These are phyloP conservation scores for Iselma pallidipennis DNA, from an alignment of 2,888 invertebrate genomes.

Conservation along the genomic window DNA sequence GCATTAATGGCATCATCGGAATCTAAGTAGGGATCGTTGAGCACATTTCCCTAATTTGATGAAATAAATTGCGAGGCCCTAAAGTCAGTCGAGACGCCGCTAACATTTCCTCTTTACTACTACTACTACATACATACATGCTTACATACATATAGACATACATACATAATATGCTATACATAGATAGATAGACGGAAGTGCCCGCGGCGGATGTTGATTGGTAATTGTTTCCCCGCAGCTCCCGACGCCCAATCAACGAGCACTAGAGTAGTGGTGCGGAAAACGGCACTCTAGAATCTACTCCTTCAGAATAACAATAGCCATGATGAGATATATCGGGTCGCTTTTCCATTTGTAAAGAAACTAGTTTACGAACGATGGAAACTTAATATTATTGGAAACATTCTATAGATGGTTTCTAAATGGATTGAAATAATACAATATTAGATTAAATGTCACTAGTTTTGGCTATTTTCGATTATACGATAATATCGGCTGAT, in stretches of 20 bases:
- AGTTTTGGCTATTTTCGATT: background rate
- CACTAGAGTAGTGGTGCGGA: conserved; percentile 54
- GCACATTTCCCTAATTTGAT: conserved; percentile 51
- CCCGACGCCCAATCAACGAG: conserved; percentile 53
- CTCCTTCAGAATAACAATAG: conserved; percentile 55
- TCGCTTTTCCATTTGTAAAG: background rate
- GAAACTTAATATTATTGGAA: conserved; percentile 19
- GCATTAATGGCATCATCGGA: conserved; percentile 43
- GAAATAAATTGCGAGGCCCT: conserved; percentile 45
- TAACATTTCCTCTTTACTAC: conserved; percentile 22
- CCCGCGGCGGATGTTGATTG: conserved; percentile 47
- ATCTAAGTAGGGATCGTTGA: conserved; percentile 42
- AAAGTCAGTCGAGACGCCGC: conserved; percentile 25
- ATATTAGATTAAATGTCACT: background rate
- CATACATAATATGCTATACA: background rate
- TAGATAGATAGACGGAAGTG: conserved; percentile 25
- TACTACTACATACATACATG: background rate
- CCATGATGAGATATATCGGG: background rate
- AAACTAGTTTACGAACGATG: background rate
- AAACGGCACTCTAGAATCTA: conserved; percentile 53
- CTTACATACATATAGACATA: background rate
- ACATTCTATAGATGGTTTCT: conserved; percentile 10
- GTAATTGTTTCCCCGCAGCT: conserved; percentile 53
- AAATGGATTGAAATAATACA: conserved; percentile 8
- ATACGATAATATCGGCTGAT: background rate